Base-by-base conservation (phyloP, 2,888 invertebrate species). In the Tiliacea citrago region DNA sequence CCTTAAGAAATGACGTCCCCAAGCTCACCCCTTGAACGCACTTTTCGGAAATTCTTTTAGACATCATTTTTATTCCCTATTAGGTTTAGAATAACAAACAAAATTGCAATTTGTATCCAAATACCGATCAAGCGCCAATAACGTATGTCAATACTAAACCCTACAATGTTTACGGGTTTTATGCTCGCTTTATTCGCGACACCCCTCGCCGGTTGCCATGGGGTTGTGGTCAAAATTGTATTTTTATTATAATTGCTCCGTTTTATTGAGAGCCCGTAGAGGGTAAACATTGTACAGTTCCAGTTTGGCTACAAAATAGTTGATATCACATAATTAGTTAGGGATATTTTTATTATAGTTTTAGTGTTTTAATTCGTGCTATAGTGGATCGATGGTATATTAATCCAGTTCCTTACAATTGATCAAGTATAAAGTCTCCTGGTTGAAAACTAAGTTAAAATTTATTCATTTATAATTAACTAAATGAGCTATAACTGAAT, bases 151-250 rank as follows among this genome's bases (percentile, higher is more conserved):
- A 89, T 89, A 90, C 85, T 82, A 90, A 89, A 79, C 89, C 89
- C 82, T 84, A 77, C 85, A 83, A 89, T 90, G 90, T 92, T 93
- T 92, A 93, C 88, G 88, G 90, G 89, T 92, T 94, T 92, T 93
- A 94, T 90, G 89, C 90, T 90, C 89, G 91, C 90, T 94, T 95
- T 95, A 95, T 95, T 96, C 89, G 96, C 96, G 95, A 92, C 94
- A 93, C 94, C 95, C 95, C 92, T 93, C 91, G 83, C 87, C 89
- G 86, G 88, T 92, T 89, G 89, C 88, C 82, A 89, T 91, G 92
- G 96, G 95, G 96, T 94, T 95, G 95, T 90, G 94, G 95, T 95
- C 93, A 92, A 95, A 96, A 96, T 95, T 96, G 95, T 96, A 96
- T 96, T 96, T 96, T 96, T 96, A 96, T 96, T 95, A 94, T 96